Evolutionary conservation across 35 echinoderm and acorn worm genomes (phyloP).

Genomic region (Chiridota heheva): DNA sequence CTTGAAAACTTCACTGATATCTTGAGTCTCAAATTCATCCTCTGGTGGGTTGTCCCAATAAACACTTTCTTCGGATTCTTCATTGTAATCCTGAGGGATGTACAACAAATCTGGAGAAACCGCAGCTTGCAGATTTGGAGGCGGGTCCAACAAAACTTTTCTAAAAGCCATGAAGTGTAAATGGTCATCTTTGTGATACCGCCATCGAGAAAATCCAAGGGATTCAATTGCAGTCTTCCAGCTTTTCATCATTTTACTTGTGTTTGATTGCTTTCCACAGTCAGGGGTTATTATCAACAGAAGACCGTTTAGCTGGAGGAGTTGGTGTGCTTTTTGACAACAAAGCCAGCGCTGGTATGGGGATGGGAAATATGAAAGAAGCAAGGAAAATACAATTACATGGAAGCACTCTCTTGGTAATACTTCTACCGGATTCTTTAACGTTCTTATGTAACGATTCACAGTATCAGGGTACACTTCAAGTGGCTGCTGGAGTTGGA

Average conservation of each 20-base stretch:
- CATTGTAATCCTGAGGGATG: slow-evolving; percentile 96
- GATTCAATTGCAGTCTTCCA: slow-evolving; percentile 90
- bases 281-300: slow-evolving; percentile 93
- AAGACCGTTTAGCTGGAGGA: slow-evolving; percentile 85
- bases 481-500: slow-evolving; percentile 84
- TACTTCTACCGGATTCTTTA: slow-evolving; percentile 87
- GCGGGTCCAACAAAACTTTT: slow-evolving; percentile 59
- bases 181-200: slow-evolving; percentile 80
- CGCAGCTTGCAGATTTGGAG: slow-evolving; percentile 18
- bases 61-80: slow-evolving; percentile 85
- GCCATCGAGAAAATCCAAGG: slow-evolving; percentile 85
- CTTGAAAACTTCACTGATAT: slow-evolving; percentile 62
- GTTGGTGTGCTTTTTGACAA: slow-evolving; percentile 95
- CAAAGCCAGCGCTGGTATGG: slow-evolving; percentile 98
- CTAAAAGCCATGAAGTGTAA: slow-evolving; percentile 96
- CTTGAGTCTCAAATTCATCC: slow-evolving; percentile 32
- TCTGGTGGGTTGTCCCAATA: slow-evolving; percentile 60
- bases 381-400: slow-evolving; percentile 91
- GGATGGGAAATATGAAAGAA: slow-evolving; percentile 95
- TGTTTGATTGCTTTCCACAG: slow-evolving; percentile 82
- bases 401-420: slow-evolving; percentile 94
- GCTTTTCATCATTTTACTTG: slow-evolving; percentile 90
- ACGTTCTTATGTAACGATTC: slow-evolving; percentile 79
- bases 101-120: slow-evolving; percentile 83
- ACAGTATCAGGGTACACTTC: slow-evolving; percentile 87